Base-by-base conservation (phyloP, 1,140 invertebrate species). In the Leptinotarsa texana region DNA sequence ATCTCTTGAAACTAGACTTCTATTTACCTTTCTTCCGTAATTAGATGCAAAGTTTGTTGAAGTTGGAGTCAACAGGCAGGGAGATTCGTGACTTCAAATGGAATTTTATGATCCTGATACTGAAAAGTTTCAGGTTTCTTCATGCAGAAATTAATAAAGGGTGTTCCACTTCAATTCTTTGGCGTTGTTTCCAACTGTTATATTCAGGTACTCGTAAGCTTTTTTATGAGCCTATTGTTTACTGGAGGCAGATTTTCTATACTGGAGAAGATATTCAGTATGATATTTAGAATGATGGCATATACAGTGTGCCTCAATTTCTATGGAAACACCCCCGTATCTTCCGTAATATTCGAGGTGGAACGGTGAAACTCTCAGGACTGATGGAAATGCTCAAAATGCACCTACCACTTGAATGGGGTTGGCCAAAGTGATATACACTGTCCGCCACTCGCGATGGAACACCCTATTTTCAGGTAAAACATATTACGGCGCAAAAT, bases 21-120 rank as follows among this genome's bases (percentile, higher is more conserved):
- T 68, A 47, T 68, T 68, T 68, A 68, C 42, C 66, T 68, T 68
- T 68, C 66, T 47, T 47, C 42, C 33, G 42, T 68, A 68, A 68
- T 68, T 68, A 68, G 66, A 68, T 68, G 66, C 66, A 68, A 68
- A 68, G 66, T 68, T 68, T 68, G 66, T 68, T 68, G 66, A 11
- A 68, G 66, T 68, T 68, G 66, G 11, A 68, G 66, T 68, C 66
- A 68, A 68, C 66, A 68, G 66, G 66, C 66, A 68, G 18, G 15
- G 66, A 68, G 66, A 68, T 27, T 68, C 66, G 66, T 68, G 66
- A 68, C 66, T 68, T 42, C 33, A 47, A 68, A 68, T 68, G 66
- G 66, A 33, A 47, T 68, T 68, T 68, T 47, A 68, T 68, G 66
- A 68, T 68, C 66, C 66, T 47, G 66, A 68, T 68, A 47, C 66